A percentile compares a stretch with the other conserved stretches of the same genome.
Evolutionary conservation across 1,140 invertebrate species (phyloP).

Genomic region (Drosophila equinoxialis): DNA sequence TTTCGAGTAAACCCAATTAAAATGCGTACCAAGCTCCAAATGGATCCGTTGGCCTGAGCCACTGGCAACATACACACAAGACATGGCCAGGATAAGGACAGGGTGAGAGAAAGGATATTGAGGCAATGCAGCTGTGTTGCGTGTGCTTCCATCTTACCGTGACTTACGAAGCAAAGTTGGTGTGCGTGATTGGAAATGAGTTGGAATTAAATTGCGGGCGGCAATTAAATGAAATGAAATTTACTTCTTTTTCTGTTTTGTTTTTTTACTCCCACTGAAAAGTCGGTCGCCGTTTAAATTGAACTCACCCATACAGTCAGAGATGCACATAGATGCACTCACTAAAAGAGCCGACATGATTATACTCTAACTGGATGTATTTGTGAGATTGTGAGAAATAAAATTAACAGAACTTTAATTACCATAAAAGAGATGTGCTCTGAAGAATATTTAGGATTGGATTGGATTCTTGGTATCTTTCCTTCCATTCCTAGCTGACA

Average conservation of each 20-base stretch:
- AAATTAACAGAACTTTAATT: too few species aligned
- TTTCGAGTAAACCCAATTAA: conserved; percentile 17
- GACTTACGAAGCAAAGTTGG: background rate
- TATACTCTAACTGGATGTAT: background rate
- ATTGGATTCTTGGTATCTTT: too few species aligned
- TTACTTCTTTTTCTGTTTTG: conserved; percentile 5
- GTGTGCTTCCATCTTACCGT: conserved; percentile 15
- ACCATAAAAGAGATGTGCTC: too few species aligned
- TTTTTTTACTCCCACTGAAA: conserved; percentile 19
- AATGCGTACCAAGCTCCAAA: conserved; percentile 22
- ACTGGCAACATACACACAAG: background rate
- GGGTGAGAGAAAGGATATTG: too few species aligned
- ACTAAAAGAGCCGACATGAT: background rate
- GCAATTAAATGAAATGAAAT: conserved; percentile 57
- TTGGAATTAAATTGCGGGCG: conserved; percentile 55
- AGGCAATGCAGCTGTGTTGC: conserved; percentile 37
- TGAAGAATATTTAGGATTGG: too few species aligned
- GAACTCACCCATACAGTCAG: conserved; percentile 3
- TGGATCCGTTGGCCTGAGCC: conserved; percentile 3
- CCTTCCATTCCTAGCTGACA: too few species aligned
- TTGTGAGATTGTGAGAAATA: too few species aligned
- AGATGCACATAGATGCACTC: background rate
- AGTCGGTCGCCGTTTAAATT: conserved; percentile 43
- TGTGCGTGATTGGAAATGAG: conserved; percentile 61
- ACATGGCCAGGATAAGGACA: too few species aligned